These are phyloP conservation scores for Ceratotherium simum DNA, from an alignment of 2,113 vertebrate genomes.

Conservation along the genomic window DNA sequence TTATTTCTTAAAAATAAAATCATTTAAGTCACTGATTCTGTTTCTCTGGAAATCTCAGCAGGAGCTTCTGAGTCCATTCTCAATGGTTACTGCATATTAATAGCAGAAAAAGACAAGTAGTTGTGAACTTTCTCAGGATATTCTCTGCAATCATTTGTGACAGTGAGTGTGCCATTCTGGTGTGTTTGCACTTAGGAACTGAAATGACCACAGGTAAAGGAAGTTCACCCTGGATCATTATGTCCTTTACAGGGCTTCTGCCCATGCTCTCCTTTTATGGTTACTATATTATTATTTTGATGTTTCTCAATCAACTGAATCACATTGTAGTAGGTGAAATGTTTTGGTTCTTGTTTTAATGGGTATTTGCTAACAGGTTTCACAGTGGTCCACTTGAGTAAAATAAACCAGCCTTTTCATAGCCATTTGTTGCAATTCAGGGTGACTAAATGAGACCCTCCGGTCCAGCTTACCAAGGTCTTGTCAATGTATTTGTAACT, in stretches of 20 bases:
- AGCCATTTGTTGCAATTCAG: background rate
- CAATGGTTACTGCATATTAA: background rate
- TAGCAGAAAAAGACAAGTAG: background rate
- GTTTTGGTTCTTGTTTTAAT: slow-evolving; percentile 39
- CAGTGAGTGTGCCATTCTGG: background rate
- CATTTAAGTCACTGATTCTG: no score
- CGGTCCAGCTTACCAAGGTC: background rate
- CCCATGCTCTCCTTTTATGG: background rate
- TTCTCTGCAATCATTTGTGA: background rate
- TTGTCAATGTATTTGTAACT: background rate
- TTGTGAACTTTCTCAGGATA: background rate
- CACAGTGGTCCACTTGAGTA: background rate
- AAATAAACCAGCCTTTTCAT: background rate
- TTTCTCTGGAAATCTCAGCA: no score
- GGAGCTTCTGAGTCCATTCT: no score
- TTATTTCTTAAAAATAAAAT: background rate
- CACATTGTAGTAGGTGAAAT: background rate
- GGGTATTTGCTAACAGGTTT: background rate
- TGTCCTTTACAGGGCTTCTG: background rate
- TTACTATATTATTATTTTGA: background rate
- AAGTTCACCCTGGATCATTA: background rate
- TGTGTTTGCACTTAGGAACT: background rate
- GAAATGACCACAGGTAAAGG: background rate
- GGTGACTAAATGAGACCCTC: background rate
- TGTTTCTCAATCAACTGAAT: background rate